phyloP scores from a whole-genome alignment of 2,797 vertebrate genomes.

The Betta splendens region DNA sequence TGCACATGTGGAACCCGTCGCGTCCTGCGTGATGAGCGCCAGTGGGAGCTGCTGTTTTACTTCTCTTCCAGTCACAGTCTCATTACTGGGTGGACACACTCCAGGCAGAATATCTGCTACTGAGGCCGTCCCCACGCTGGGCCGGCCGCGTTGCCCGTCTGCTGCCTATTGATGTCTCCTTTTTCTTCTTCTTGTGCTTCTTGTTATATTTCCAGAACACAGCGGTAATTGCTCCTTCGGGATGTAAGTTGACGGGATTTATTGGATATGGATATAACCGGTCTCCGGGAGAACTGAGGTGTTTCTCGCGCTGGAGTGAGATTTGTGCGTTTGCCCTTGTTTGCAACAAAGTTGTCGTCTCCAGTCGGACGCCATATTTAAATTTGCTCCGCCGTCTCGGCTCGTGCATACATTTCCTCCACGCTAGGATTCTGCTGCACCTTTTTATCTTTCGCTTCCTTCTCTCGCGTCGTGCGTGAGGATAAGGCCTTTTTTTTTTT shows the following conservation, averaged over 20 bases:
- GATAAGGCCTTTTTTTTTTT: slow-evolving; percentile 45
- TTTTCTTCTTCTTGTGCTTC: slow-evolving; percentile 57
- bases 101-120: slow-evolving; percentile 55
- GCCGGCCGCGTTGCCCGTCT: slow-evolving; percentile 29
- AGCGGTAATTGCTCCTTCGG: slow-evolving; percentile 66
- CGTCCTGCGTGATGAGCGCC: slow-evolving; percentile 51
- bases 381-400: slow-evolving; percentile 37
- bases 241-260: slow-evolving; percentile 53
- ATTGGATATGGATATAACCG: slow-evolving; percentile 42
- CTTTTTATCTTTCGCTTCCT: slow-evolving; percentile 61
- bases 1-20: slow-evolving; percentile 52
- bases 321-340: slow-evolving; percentile 61
- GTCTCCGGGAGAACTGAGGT: slow-evolving; percentile 43
- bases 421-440: slow-evolving; percentile 40
- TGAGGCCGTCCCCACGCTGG: slow-evolving; percentile 37
- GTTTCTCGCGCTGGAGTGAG: slow-evolving; percentile 44
- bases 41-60: slow-evolving; percentile 63
- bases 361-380: slow-evolving; percentile 56
- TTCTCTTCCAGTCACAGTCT: slow-evolving; percentile 37
- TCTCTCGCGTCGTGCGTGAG: slow-evolving; percentile 41
- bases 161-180: slow-evolving; percentile 62
- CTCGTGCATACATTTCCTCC: slow-evolving; percentile 45
- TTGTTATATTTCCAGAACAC: slow-evolving; percentile 56
- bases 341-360: slow-evolving; percentile 64
- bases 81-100: slow-evolving; percentile 61